phyloP scores from a whole-genome alignment of 1,140 invertebrate species.

The Halictus rubicundus region DNA sequence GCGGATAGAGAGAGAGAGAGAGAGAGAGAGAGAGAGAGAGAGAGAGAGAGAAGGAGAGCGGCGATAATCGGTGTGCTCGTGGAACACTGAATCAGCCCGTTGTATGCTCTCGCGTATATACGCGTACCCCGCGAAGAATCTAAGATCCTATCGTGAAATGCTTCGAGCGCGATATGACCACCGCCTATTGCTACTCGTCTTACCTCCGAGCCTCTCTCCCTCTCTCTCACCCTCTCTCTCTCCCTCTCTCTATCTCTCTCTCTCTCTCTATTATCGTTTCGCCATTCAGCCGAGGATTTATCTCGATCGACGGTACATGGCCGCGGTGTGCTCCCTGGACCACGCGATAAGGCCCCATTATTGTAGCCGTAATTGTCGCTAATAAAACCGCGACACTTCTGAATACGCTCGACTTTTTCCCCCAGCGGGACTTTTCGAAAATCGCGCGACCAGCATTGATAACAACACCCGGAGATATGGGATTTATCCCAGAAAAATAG shows the following conservation, averaged over 20 bases:
- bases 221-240: background rate
- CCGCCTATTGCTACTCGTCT: slow-evolving; percentile 76
- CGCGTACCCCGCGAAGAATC: slow-evolving; percentile 45
- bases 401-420: background rate
- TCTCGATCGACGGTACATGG: slow-evolving; percentile 65
- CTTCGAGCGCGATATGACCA: slow-evolving; percentile 74
- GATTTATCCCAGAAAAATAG: too few relatives aligned
- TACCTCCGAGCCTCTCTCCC: slow-evolving; percentile 61
- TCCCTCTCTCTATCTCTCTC: slow-evolving; percentile 12
- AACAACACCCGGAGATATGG: too few relatives aligned
- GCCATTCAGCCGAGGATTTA: slow-evolving; percentile 69
- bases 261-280: slow-evolving; percentile 61
- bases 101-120: slow-evolving; percentile 13
- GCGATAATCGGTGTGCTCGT: slow-evolving; percentile 28
- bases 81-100: slow-evolving; percentile 23
- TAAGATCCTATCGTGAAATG: slow-evolving; percentile 68
- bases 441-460: too few relatives aligned
- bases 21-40: background rate
- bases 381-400: slow-evolving; percentile 36
- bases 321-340: background rate
- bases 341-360: slow-evolving; percentile 35
- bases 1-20: background rate
- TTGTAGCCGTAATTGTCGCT: slow-evolving; percentile 38
- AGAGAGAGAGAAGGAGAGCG: background rate
- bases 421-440: too few relatives aligned